These are phyloP conservation scores for Tenebrio molitor DNA, from an alignment of 1,140 invertebrate species.

Conservation along the genomic window DNA sequence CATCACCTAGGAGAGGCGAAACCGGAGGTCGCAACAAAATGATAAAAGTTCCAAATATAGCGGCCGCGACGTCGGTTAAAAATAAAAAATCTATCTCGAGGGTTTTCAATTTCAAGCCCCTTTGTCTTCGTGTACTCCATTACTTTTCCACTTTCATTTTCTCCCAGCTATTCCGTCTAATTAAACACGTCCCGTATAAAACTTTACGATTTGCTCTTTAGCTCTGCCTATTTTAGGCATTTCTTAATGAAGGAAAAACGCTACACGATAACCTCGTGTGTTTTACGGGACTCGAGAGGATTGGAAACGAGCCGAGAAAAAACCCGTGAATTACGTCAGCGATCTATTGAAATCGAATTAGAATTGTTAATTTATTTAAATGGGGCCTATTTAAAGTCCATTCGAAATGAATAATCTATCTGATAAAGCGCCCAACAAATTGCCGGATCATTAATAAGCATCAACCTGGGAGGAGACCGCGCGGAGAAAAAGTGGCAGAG, in stretches of 20 bases:
- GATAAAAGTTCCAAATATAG: not conserved
- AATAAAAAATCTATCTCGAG: slow-evolving; percentile 18
- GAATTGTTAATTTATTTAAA: slow-evolving; percentile 41
- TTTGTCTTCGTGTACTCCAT: slow-evolving; percentile 12
- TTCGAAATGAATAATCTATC: slow-evolving; percentile 36
- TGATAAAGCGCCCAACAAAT: slow-evolving; percentile 29
- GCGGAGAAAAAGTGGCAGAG: slow-evolving; percentile 18
- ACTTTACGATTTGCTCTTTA: slow-evolving; percentile 32
- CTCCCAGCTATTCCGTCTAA: slow-evolving; percentile 24
- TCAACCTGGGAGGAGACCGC: slow-evolving; percentile 22
- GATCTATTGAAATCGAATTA: slow-evolving; percentile 33
- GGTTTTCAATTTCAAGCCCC: slow-evolving; percentile 18
- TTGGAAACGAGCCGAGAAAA: slow-evolving; percentile 20
- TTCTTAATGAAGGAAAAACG: slow-evolving; percentile 14
- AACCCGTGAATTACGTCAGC: slow-evolving; percentile 13
- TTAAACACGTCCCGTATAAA: slow-evolving; percentile 38
- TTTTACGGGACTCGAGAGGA: not conserved
- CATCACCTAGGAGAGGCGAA: not conserved
- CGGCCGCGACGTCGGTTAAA: not conserved
- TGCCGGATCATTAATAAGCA: slow-evolving; percentile 25
- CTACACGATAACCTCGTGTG: not conserved
- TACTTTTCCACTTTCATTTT: slow-evolving; percentile 33
- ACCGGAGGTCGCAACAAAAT: not conserved
- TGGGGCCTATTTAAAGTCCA: slow-evolving; percentile 25
- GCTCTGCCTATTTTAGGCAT: slow-evolving; percentile 32